Percentiles rank a stretch among this genome's conserved stretches.
These are phyloP conservation scores for Nomada flava DNA, from an alignment of 2,888 invertebrate species.

Conservation along the genomic window DNA sequence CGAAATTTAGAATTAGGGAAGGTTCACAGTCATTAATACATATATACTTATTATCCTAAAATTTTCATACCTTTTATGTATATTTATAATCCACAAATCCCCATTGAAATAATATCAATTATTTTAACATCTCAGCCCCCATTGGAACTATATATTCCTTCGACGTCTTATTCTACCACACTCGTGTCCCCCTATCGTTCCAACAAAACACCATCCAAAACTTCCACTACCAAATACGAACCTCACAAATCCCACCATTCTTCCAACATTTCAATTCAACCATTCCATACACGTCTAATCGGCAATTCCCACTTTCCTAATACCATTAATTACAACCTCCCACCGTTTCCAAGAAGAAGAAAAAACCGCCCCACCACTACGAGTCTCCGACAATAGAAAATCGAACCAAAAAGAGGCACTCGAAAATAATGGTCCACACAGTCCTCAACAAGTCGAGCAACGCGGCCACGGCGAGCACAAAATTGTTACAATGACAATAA, in stretches of 20 bases:
- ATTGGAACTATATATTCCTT: not conserved
- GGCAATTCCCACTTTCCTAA: not conserved
- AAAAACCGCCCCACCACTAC: not conserved
- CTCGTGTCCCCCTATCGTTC: not conserved
- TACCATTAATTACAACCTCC: not conserved
- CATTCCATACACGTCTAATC: not conserved
- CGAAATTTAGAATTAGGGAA: not conserved
- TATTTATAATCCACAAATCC: not conserved
- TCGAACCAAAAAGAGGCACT: not conserved
- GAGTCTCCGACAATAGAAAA: not conserved
- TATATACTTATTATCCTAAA: too few species aligned
- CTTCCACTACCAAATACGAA: not conserved
- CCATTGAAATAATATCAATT: not conserved
- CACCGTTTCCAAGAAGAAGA: not conserved
- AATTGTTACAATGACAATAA: slow-evolving; percentile 35
- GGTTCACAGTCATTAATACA: too few species aligned
- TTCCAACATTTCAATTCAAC: not conserved
- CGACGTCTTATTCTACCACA: not conserved
- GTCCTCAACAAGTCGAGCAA: slow-evolving; percentile 9
- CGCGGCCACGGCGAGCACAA: slow-evolving; percentile 3
- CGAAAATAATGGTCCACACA: slow-evolving; percentile 4
- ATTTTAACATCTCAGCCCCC: not conserved
- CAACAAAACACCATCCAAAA: too few species aligned
- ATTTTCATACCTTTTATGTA: too few species aligned
- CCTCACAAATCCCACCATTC: not conserved